A percentile compares a stretch with the other conserved stretches of the same genome.
phyloP scores from a whole-genome alignment of 2,797 vertebrate genomes.

The Sylvilagus floridanus region DNA sequence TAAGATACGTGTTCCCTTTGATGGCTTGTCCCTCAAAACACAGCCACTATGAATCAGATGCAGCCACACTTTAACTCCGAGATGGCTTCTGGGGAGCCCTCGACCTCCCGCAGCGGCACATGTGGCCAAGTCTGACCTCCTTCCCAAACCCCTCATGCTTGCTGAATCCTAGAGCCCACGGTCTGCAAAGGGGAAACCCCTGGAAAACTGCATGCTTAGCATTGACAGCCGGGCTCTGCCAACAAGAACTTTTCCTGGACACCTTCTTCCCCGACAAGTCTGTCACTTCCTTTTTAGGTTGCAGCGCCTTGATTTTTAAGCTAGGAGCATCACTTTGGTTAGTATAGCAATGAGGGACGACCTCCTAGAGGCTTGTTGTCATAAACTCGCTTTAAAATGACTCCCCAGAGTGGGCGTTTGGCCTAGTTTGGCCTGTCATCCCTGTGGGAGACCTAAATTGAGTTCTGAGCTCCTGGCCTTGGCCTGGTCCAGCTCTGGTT shows the following conservation, averaged over 20 bases:
- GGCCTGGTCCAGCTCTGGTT: no score
- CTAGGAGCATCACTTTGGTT: not conserved
- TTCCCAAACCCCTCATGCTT: slow-evolving; percentile 16
- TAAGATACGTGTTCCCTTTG: not conserved
- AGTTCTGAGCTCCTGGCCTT: no score
- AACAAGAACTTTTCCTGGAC: not conserved
- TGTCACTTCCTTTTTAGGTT: not conserved
- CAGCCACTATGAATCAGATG: not conserved
- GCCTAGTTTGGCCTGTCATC: no score
- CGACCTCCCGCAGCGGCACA: not conserved
- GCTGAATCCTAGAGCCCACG: slow-evolving; percentile 14
- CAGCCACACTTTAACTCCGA: slow-evolving; percentile 6
- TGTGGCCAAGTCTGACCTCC: slow-evolving; percentile 15
- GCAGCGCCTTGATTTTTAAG: not conserved
- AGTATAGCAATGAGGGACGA: not conserved
- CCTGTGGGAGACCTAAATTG: no score
- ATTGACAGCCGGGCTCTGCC: not conserved
- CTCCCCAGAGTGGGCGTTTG: no score
- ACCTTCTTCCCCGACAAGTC: not conserved
- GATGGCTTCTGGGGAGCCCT: not conserved
- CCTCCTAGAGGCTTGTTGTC: not conserved
- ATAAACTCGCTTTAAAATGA: not conserved
- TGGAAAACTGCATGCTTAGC: slow-evolving; percentile 5
- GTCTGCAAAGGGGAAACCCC: not conserved
- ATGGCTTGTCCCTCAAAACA: not conserved